Conservation (phyloP, 2,113 vertebrate species). For the Mola mola region DNA sequence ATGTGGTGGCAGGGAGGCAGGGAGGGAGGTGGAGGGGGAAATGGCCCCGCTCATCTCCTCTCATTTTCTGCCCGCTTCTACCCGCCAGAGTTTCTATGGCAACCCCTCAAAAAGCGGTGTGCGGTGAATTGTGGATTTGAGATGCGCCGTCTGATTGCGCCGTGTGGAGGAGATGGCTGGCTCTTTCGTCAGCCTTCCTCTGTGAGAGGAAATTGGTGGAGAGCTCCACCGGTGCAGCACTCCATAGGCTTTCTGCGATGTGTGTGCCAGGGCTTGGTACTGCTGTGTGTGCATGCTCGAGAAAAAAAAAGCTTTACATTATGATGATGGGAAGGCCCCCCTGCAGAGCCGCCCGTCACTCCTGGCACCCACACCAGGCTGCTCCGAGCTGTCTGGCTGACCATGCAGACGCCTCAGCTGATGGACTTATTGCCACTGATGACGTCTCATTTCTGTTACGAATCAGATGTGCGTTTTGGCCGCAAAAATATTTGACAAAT, state of each 20-base stretch:
- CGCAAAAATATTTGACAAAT: conserved; percentile 21
- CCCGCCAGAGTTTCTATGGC: conserved; percentile 84
- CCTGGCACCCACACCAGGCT: conserved; percentile 47
- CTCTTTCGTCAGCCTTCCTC: conserved; percentile 73
- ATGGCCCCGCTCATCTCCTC: conserved; percentile 82
- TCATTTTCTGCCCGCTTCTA: conserved; percentile 82
- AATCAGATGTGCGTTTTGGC: conserved; percentile 21
- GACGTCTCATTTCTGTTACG: conserved; percentile 39
- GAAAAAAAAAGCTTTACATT: conserved; percentile 55
- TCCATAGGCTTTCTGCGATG: conserved; percentile 77
- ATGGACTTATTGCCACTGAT: conserved; percentile 47
- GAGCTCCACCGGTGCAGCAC: conserved; percentile 75
- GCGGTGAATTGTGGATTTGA: conserved; percentile 81
- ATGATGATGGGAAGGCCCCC: conserved; percentile 63
- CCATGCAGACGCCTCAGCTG: conserved; percentile 62
- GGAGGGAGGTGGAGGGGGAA: conserved; percentile 69
- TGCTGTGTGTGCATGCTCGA: background rate
- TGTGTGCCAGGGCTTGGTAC: conserved; percentile 50
- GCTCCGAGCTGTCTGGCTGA: conserved; percentile 54
- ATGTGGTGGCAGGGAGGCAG: conserved; percentile 68
- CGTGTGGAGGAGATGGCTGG: conserved; percentile 75
- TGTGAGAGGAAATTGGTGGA: conserved; percentile 78
- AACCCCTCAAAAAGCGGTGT: conserved; percentile 83
- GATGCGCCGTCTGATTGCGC: conserved; percentile 82
- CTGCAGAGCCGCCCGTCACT: conserved; percentile 60